Evolutionary conservation across 1,140 invertebrate species (phyloP), one percentile per base, ranked within the genome.

Genomic region (Caenorhabditis tropicalis): DNA sequence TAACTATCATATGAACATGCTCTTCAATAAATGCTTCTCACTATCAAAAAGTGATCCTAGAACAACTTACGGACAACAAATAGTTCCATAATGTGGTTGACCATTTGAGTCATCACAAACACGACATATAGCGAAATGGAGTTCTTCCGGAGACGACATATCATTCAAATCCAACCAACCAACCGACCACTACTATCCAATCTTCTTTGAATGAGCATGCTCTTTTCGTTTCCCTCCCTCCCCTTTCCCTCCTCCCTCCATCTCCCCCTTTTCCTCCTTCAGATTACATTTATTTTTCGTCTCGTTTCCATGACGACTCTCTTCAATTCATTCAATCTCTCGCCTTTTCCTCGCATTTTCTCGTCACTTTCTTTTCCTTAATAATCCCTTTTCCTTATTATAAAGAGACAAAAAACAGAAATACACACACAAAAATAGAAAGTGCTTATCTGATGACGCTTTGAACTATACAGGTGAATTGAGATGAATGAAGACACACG

Each of bases 21-120:
- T n/a, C n/a, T n/a, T n/a, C n/a, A n/a, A n/a, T n/a, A n/a, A n/a
- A n/a, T n/a, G n/a, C n/a, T n/a, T n/a, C n/a, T n/a, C n/a, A n/a
- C n/a, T n/a, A n/a, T n/a, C n/a, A n/a, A n/a, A n/a, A n/a, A n/a
- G n/a, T n/a, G n/a, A n/a, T n/a, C n/a, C n/a, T n/a, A n/a, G n/a
- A n/a, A n/a, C n/a, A n/a, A 70, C 60, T 70, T 36, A 70, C 60
- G 60, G 60, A 39, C 60, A 70, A 70, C 60, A 70, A 19, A 70
- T 70, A 19, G 60, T 70, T 39, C 60, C 60, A 70, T 70, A 70
- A 70, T 70, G 60, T 9, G 60, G 60, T 39, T 70, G 60, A n/a
- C 60, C 60, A 36, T 70, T 70, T 9, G 60, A 33, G 21, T 70
- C 60, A 36, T 70, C 60, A 39, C 60, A 70, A 5, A 70, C 60